phyloP scores from a whole-genome alignment of 2,797 vertebrate genomes.

The Denticeps clupeoides region DNA sequence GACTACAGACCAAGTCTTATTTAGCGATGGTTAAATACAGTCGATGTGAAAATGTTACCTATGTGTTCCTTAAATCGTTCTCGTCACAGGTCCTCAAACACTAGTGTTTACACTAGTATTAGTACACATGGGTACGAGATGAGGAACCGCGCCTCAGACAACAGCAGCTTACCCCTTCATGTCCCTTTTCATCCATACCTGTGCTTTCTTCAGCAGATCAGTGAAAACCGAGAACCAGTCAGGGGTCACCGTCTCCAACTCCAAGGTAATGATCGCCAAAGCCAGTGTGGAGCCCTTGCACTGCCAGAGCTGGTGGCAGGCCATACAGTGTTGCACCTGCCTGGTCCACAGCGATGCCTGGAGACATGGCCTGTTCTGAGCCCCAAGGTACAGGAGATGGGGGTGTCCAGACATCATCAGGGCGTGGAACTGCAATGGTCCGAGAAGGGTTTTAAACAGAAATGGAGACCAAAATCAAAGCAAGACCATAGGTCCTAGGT shows the following conservation, averaged over 20 bases:
- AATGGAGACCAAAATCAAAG: slow-evolving; percentile 5
- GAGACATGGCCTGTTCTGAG: slow-evolving; percentile 86
- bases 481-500: slow-evolving; percentile 20
- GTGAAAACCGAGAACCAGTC: slow-evolving; percentile 75
- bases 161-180: no score
- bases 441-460: not conserved
- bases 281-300: slow-evolving; percentile 90
- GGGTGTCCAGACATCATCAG: slow-evolving; percentile 66
- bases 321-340: slow-evolving; percentile 96
- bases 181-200: slow-evolving; percentile 77
- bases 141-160: no score
- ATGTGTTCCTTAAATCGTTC: no score
- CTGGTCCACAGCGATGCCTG: slow-evolving; percentile 86
- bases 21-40: no score
- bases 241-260: slow-evolving; percentile 77
- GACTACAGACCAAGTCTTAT: no score
- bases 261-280: slow-evolving; percentile 97
- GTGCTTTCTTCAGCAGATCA: slow-evolving; percentile 86
- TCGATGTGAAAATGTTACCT: no score
- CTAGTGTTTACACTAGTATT: no score
- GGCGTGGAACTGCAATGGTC: slow-evolving; percentile 64
- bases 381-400: slow-evolving; percentile 48
- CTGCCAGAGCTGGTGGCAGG: slow-evolving; percentile 96
- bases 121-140: no score
- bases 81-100: no score